Evolutionary conservation across 2,797 vertebrate genomes (phyloP).

Genomic region (Rhinoraja longicauda): DNA sequence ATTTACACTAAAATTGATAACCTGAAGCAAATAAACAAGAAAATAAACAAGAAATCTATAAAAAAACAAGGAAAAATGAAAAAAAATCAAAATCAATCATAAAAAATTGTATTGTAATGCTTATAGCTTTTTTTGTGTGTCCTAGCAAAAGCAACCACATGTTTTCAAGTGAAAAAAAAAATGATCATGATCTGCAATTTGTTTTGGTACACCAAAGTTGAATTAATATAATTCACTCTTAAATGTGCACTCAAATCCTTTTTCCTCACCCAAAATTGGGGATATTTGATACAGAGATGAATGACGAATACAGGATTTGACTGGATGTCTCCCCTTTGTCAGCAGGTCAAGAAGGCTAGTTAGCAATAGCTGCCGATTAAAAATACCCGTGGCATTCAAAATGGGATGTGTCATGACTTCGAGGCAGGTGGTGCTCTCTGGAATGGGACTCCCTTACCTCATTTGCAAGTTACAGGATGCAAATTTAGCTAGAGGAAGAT

Average conservation of each 20-base stretch:
- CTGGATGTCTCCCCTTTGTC: constrained; percentile 72
- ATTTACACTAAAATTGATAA: neutral
- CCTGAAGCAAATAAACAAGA: too few relatives aligned
- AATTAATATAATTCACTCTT: neutral
- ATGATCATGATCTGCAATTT: too few relatives aligned
- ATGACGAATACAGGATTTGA: constrained; percentile 73
- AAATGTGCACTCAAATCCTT: constrained; percentile 32
- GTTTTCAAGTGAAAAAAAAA: too few relatives aligned
- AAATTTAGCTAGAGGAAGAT: constrained; percentile 63
- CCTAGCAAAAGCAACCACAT: neutral
- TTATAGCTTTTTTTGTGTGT: neutral
- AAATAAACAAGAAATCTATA: too few relatives aligned
- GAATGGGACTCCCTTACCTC: constrained; percentile 71
- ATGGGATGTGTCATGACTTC: constrained; percentile 71
- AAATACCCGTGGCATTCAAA: constrained; percentile 74
- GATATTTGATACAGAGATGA: constrained; percentile 71
- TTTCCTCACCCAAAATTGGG: constrained; percentile 52
- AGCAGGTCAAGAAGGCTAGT: constrained; percentile 70
- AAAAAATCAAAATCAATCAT: neutral
- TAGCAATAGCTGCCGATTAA: constrained; percentile 63
- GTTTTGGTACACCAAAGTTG: neutral
- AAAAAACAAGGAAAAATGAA: neutral
- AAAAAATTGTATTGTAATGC: neutral
- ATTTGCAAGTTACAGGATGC: constrained; percentile 71
- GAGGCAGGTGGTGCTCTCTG: constrained; percentile 75